Evolutionary conservation across 2,797 vertebrate species (phyloP).

Genomic region (Mallotus villosus): DNA sequence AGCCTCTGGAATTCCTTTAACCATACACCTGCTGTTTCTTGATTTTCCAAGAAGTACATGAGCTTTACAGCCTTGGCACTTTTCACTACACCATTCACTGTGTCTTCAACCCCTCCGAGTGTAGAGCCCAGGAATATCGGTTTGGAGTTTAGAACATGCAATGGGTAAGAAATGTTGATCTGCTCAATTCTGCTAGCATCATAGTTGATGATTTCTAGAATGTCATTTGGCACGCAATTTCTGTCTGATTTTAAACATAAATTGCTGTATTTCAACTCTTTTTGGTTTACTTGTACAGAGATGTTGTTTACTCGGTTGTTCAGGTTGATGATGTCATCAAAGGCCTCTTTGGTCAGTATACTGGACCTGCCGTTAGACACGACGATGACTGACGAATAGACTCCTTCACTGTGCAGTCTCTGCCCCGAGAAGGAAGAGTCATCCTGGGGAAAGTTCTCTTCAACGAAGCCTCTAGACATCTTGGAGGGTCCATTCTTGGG

Average conservation of each 20-base stretch:
- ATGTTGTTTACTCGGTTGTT: conserved; percentile 57
- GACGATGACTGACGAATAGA: conserved; percentile 58
- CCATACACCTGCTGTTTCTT: conserved; percentile 10
- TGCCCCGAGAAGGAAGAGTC: conserved; percentile 69
- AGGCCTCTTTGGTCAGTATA: conserved; percentile 47
- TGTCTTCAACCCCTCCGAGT: conserved; percentile 49
- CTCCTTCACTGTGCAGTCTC: conserved; percentile 60
- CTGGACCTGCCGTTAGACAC: neutral
- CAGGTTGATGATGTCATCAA: conserved; percentile 60
- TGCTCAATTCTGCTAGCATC: neutral
- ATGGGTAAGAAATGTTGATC: conserved; percentile 34
- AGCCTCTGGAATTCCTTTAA: conserved; percentile 41
- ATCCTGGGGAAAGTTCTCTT: conserved; percentile 58
- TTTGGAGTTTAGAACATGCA: neutral
- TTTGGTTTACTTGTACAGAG: neutral
- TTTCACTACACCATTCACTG: conserved; percentile 15
- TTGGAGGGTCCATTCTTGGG: conserved; percentile 75
- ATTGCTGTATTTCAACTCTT: conserved; percentile 32
- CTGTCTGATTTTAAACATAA: conserved; percentile 56
- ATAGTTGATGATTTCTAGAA: conserved; percentile 45
- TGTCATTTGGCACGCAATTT: conserved; percentile 59
- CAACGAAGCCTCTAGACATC: conserved; percentile 65
- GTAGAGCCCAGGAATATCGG: conserved; percentile 56
- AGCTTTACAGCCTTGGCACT: conserved; percentile 54
- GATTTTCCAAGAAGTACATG: conserved; percentile 50